phyloP scores from a whole-genome alignment of 2,113 vertebrate genomes.

The Speoplatyrhinus poulsoni region DNA sequence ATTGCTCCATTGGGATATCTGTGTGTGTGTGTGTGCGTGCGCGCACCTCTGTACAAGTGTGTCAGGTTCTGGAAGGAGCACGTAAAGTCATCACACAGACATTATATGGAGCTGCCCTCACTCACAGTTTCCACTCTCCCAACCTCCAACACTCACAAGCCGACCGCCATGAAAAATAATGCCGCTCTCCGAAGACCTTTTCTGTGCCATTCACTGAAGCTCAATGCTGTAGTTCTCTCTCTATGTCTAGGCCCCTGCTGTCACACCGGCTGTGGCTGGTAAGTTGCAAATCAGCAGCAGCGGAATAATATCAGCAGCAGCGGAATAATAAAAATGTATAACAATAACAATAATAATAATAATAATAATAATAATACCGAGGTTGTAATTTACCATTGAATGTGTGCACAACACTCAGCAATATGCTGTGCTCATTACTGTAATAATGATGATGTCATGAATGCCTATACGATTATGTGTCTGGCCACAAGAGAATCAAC shows the following conservation, averaged over 20 bases:
- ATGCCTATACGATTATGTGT: no score
- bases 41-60: conserved; percentile 4
- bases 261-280: conserved; percentile 13
- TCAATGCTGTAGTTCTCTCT: conserved; percentile 20
- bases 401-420: no score
- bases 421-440: neutral
- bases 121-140: conserved; percentile 56
- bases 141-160: conserved; percentile 46
- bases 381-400: neutral
- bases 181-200: conserved; percentile 29
- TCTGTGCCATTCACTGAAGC: conserved; percentile 20
- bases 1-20: conserved; percentile 37
- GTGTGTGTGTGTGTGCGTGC: conserved; percentile 23
- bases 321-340: neutral
- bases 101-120: conserved; percentile 40
- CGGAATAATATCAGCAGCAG: neutral
- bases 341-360: neutral
- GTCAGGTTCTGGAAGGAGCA: conserved; percentile 30
- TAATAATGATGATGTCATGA: no score
- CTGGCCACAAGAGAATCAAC: neutral
- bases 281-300: neutral
- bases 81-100: conserved; percentile 53
- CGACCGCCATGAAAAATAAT: conserved; percentile 47
- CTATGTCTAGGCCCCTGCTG: conserved; percentile 7
- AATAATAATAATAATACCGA: neutral